Conservation (phyloP, 2,797 vertebrate genomes). For the Centropyge bicolor region DNA sequence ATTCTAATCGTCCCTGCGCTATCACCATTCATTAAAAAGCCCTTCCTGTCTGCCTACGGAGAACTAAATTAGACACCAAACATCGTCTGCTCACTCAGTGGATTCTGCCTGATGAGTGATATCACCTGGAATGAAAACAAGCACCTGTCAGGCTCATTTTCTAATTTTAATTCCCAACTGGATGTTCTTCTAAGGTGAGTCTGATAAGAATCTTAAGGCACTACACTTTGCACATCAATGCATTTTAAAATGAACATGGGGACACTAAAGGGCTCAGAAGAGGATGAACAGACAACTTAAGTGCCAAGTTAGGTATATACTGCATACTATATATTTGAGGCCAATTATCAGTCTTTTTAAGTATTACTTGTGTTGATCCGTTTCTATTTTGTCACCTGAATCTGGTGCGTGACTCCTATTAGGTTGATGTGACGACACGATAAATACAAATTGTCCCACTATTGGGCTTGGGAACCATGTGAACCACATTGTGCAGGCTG, state of each 20-base stretch:
- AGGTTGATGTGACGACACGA: slow-evolving; percentile 42
- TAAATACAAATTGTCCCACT: slow-evolving; percentile 15
- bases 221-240: background rate
- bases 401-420: slow-evolving; percentile 2
- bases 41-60: slow-evolving; percentile 50
- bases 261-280: background rate
- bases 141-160: slow-evolving; percentile 71
- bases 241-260: slow-evolving; percentile 13
- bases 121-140: slow-evolving; percentile 70
- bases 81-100: slow-evolving; percentile 56
- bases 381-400: background rate
- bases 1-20: slow-evolving; percentile 57
- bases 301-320: too few species aligned
- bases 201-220: slow-evolving; percentile 42
- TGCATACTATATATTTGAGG: background rate
- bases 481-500: slow-evolving; percentile 22
- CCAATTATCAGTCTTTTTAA: background rate
- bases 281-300: background rate
- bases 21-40: slow-evolving; percentile 70
- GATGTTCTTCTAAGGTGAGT: slow-evolving; percentile 25
- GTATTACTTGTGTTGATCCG: background rate
- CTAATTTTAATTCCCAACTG: slow-evolving; percentile 58
- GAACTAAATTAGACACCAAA: slow-evolving; percentile 70
- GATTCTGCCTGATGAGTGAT: slow-evolving; percentile 64
- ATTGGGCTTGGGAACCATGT: background rate